Percentiles rank a stretch among this genome's conserved stretches.
These are phyloP conservation scores for Pelecanoides urinatrix DNA, from an alignment of 2,113 vertebrate genomes.

Conservation along the genomic window DNA sequence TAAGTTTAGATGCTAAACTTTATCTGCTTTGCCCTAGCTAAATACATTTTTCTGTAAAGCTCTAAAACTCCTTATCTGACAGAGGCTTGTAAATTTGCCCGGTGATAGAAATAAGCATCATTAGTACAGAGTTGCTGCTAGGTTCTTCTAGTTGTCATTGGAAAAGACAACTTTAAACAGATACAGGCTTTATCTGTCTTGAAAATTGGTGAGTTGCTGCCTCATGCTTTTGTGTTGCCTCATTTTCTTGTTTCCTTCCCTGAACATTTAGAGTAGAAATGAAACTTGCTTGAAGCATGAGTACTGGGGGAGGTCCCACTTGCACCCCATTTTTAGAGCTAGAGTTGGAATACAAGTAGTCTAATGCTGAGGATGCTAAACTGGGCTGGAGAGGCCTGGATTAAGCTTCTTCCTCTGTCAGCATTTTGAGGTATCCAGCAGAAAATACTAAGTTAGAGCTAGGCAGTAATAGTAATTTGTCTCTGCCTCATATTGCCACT, in stretches of 20 bases:
- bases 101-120: not conserved
- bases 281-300: not conserved
- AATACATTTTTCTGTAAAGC: not conserved
- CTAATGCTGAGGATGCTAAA: not conserved
- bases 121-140: not conserved
- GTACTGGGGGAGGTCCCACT: not conserved
- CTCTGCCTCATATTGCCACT: not conserved
- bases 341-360: not conserved
- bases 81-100: not conserved
- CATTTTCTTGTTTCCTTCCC: not conserved
- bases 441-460: not conserved
- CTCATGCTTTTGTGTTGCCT: not conserved
- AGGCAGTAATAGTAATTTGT: not conserved
- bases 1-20: not conserved
- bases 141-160: not conserved
- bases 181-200: not conserved
- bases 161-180: not conserved
- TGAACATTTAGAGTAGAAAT: not conserved
- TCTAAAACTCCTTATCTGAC: not conserved
- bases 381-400: not conserved
- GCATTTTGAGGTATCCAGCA: not conserved
- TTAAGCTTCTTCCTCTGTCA: not conserved
- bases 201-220: not conserved
- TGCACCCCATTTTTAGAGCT: not conserved
- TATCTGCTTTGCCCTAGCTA: slow-evolving; percentile 3